phyloP scores from a whole-genome alignment of 2,113 vertebrate genomes.

The Turdus rufiventris region DNA sequence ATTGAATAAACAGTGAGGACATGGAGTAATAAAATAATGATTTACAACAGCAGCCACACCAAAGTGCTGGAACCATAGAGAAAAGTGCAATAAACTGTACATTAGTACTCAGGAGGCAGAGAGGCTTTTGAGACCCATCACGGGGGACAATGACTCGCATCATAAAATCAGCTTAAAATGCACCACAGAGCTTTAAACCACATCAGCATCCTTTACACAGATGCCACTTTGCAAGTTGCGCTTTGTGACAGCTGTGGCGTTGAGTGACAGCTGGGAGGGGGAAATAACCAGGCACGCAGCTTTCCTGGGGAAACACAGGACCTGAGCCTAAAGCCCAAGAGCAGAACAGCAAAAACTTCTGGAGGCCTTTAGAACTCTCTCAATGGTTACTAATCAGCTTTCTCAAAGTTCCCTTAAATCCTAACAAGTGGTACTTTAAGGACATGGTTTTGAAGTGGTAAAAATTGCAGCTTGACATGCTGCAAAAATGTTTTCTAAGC shows the following conservation, averaged over 20 bases:
- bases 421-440: background rate
- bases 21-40: background rate
- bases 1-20: background rate
- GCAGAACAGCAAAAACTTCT: background rate
- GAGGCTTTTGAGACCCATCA: background rate
- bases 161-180: conserved; percentile 44
- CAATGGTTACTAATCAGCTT: background rate
- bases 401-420: background rate
- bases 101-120: background rate
- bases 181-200: background rate
- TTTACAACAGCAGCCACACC: background rate
- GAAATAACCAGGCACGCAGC: background rate
- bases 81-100: conserved; percentile 21
- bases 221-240: background rate
- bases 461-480: background rate
- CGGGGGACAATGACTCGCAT: background rate
- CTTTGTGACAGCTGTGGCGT: conserved; percentile 7
- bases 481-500: background rate
- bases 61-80: background rate
- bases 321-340: background rate
- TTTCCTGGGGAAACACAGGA: background rate
- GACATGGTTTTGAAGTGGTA: background rate
- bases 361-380: background rate
- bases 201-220: conserved; percentile 22
- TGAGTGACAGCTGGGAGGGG: conserved; percentile 15